Conservation (phyloP, 2,888 invertebrate genomes). For the Ceraclea dissimilis region DNA sequence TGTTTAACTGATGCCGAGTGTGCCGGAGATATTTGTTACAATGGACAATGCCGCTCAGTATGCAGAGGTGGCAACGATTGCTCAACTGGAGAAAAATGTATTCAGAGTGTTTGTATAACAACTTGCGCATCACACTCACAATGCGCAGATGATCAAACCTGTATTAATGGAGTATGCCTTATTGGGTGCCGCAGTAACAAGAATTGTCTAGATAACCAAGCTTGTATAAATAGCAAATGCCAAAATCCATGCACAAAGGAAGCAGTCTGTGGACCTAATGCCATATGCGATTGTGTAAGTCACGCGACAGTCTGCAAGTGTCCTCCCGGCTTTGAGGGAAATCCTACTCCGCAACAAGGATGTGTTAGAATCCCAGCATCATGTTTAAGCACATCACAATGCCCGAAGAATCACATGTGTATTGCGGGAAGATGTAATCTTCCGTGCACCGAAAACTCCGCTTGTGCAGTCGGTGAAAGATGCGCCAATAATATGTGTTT, state of each 20-base stretch:
- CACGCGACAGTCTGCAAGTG: constrained; percentile 74
- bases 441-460: constrained; percentile 63
- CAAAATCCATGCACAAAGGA: constrained; percentile 71
- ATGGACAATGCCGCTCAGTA: constrained; percentile 76
- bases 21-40: constrained; percentile 68
- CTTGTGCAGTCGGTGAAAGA: constrained; percentile 78
- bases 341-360: constrained; percentile 81
- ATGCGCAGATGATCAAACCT: constrained; percentile 73
- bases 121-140: constrained; percentile 76
- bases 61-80: constrained; percentile 73
- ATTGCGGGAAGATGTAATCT: constrained; percentile 70
- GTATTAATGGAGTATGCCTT: constrained; percentile 69
- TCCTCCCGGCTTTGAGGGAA: constrained; percentile 78
- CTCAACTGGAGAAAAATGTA: constrained; percentile 69
- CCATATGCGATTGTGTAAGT: constrained; percentile 66
- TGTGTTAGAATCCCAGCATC: constrained; percentile 73
- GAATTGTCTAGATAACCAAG: constrained; percentile 67
- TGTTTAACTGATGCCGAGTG: constrained; percentile 71
- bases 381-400: constrained; percentile 63
- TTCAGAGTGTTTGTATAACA: constrained; percentile 69
- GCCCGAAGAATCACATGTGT: constrained; percentile 71
- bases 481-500: constrained; percentile 72
- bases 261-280: constrained; percentile 77
- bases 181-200: constrained; percentile 79
- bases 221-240: constrained; percentile 80